Conservation (phyloP, 2,888 invertebrate genomes). For the Drosophila formosana region DNA sequence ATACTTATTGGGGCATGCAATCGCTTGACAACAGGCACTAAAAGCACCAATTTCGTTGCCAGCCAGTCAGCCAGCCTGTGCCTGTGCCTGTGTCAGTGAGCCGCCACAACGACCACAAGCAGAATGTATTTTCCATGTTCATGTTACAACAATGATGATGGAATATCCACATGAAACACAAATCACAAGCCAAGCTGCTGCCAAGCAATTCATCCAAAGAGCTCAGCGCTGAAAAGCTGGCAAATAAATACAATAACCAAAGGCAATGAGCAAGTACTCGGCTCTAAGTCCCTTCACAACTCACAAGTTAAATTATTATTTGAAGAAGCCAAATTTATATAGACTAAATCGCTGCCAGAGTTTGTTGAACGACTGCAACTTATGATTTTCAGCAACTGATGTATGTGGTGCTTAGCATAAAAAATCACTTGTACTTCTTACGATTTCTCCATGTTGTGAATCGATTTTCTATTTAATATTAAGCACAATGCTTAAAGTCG, state of each 20-base stretch:
- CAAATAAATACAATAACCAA: slow-evolving; percentile 32
- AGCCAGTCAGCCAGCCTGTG: slow-evolving; percentile 29
- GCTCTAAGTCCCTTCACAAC: slow-evolving; percentile 20
- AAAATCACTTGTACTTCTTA: background rate
- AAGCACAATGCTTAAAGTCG: background rate
- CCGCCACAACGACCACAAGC: slow-evolving; percentile 32
- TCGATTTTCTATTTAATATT: background rate
- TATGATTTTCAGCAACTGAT: background rate
- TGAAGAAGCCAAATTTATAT: background rate
- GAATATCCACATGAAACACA: slow-evolving; percentile 36
- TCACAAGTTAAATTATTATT: slow-evolving; percentile 11
- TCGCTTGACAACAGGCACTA: slow-evolving; percentile 38
- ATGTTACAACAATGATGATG: slow-evolving; percentile 52
- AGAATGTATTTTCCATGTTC: slow-evolving; percentile 68
- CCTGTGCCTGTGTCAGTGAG: slow-evolving; percentile 6
- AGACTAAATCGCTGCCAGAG: background rate
- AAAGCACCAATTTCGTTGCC: slow-evolving; percentile 39
- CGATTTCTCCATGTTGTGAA: background rate
- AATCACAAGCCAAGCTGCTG: slow-evolving; percentile 16
- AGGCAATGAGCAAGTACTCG: background rate
- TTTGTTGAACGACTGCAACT: background rate
- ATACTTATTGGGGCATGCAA: slow-evolving; percentile 72
- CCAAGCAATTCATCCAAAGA: slow-evolving; percentile 28
- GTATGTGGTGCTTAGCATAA: background rate
- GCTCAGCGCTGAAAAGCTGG: slow-evolving; percentile 14